Percentiles rank a stretch among this genome's conserved stretches.
phyloP scores from a whole-genome alignment of 37 sponge, comb jelly and placozoan genomes.

The Lycopodina hypogea region DNA sequence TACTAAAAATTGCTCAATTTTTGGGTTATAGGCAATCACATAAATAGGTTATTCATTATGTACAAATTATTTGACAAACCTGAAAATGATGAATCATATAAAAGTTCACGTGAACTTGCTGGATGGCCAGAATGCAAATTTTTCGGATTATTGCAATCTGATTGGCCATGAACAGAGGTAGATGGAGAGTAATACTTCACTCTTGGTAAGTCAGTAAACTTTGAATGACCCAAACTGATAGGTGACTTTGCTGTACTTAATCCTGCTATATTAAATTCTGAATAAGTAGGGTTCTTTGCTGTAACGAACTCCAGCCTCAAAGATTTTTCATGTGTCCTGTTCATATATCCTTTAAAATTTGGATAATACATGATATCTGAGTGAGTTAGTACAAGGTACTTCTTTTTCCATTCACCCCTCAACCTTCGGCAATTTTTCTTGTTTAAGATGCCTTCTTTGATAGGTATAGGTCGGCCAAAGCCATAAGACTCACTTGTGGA shows the following conservation, averaged over 20 bases:
- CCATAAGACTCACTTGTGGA: slow-evolving; percentile 44
- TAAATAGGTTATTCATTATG: background rate
- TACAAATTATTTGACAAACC: background rate
- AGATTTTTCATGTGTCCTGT: slow-evolving; percentile 62
- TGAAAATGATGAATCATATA: background rate
- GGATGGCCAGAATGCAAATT: slow-evolving; percentile 4
- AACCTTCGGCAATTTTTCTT: slow-evolving; percentile 58
- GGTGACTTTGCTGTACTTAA: background rate
- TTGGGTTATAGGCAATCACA: background rate
- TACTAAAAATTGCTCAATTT: slow-evolving; percentile 1
- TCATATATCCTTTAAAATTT: slow-evolving; percentile 76
- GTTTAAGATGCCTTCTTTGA: slow-evolving; percentile 75
- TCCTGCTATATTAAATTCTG: slow-evolving; percentile 3
- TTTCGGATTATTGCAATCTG: slow-evolving; percentile 14
- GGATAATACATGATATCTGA: slow-evolving; percentile 78
- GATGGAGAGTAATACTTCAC: background rate
- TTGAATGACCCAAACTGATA: background rate
- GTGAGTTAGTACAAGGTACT: slow-evolving; percentile 74
- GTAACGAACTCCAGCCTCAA: slow-evolving; percentile 65
- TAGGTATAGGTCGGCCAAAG: slow-evolving; percentile 76
- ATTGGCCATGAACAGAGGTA: background rate
- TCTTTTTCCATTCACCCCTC: slow-evolving; percentile 84
- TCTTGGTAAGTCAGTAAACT: slow-evolving; percentile 1
- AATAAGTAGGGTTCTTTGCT: slow-evolving; percentile 67
- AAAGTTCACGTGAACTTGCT: background rate